A percentile compares a stretch with the other conserved stretches of the same genome.
Conservation (phyloP, 2,888 invertebrate genomes). For the Scaptomyza polygonia region DNA sequence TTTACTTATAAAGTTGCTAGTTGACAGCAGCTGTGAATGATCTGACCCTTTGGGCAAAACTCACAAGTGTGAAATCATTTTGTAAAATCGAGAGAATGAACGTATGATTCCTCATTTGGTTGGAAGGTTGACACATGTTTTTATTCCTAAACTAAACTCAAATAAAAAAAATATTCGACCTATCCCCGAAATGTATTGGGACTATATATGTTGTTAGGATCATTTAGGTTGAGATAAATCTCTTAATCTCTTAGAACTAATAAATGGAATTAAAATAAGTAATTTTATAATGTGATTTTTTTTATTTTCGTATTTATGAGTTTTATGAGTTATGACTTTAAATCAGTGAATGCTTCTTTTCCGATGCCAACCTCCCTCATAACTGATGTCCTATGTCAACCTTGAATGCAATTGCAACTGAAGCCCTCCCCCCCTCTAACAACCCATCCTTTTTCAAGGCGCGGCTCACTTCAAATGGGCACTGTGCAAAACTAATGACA, state of each 20-base stretch:
- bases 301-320: no score
- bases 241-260: no score
- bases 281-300: no score
- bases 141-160: constrained; percentile 9
- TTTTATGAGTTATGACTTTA: not conserved
- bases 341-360: constrained; percentile 15
- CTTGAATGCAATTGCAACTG: constrained; percentile 46
- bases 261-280: no score
- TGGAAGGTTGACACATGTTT: constrained; percentile 25
- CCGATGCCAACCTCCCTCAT: constrained; percentile 7
- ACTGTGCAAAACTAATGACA: constrained; percentile 76
- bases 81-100: constrained; percentile 17
- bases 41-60: constrained; percentile 28
- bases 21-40: constrained; percentile 72
- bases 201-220: not conserved
- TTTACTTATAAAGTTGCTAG: constrained; percentile 72
- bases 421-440: no score
- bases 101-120: constrained; percentile 15
- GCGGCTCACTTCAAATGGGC: constrained; percentile 65
- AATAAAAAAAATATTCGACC: not conserved
- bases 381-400: constrained; percentile 7
- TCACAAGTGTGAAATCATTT: constrained; percentile 37
- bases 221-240: no score
- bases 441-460: constrained; percentile 44
- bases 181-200: not conserved